Base-by-base conservation (phyloP, 1,140 invertebrate species). In the Platorchestia sp. region DNA sequence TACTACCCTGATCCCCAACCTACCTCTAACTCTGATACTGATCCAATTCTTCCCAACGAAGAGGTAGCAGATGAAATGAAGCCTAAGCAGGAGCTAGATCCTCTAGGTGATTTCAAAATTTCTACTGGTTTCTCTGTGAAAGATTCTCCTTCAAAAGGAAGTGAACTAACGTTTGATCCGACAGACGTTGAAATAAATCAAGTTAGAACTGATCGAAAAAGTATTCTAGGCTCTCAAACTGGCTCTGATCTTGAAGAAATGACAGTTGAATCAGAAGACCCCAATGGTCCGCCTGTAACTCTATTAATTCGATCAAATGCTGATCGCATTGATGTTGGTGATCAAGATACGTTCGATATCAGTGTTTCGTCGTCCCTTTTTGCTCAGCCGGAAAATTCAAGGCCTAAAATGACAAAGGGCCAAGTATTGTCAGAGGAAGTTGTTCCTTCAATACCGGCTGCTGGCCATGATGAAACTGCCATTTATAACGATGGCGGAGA, bases 271-370 rank as follows among this genome's bases (percentile, higher is more conserved):
- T 19, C 36, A 44, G 91, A 93, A 14, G 91, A 93, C 47, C 91
- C 91, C n/a, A 47, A 93, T 45, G 43, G 7, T n/a, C 91, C 91
- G 7, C 91, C 91, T 6, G 43, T 93, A 19, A 93, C 91, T 45
- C 45, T 93, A 45, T n/a, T 93, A 27, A 44, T 93, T 45, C 41
- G 91, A 0, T 40, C 91, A 47, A 93, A 93, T 93, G 43, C 91
- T 44, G 91, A 45, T 45, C 91, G 91, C 0, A 93, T 93, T 93
- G 91, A 93, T 36, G 91, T 93, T 93, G 91, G 91, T 47, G 91
- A 93, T 45, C 91, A 47, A 47, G 91, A 93, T 93, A 93, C 91
- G 5, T 93, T 93, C 45, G 91, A 93, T 93, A 93, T 93, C 14
- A 93, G 91, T 45, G 91, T 93, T 7, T 93, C 91, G 0, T 93